Evolutionary conservation across 2,888 invertebrate species (phyloP), one percentile per base, ranked within the genome.

Genomic region (Amaurobius ferox): DNA sequence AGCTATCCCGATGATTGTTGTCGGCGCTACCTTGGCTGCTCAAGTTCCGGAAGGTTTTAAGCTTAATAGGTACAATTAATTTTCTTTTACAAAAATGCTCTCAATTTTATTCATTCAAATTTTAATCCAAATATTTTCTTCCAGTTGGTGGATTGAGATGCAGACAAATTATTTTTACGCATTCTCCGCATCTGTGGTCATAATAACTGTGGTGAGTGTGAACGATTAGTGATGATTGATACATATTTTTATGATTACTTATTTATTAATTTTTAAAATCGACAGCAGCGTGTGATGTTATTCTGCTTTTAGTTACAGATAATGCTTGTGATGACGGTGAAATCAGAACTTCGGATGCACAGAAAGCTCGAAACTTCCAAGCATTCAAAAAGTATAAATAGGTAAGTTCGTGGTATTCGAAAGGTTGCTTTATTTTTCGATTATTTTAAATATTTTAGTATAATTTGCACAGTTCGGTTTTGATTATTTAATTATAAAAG

Each of bases 1-100:
- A 88, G 88, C 87, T 29, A 73, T 88, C 35, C 88, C 88, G 16
- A 85, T 87, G 76, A 88, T 85, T 35, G 88, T 88, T 11, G 88
- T 86, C 0, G 88, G 88, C 29, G 88, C 87, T 16, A 87, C 88
- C 0, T 39, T 88, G 11, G 88, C 88, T 28, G 83, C 88, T 71
- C 88, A 88, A 78, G 85, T 86, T 29, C 86, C 86, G 23, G 78
- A 87, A 70, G 87, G 88, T 23, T 88, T 88, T 73, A 77, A 64
- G 40, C 39, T 86, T 26, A 68, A 88, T 29, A 88, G 86, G 88
- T 88, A n/a, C 9, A 28, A 28, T 13, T 1, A 0, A 26, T 19
- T 67, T n/a, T n/a, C 9, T 40, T 40, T 44, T 32, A 6, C 0
- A 32, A 32, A 44, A 11, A 44, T 23, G 13, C 19, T 7, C 67